phyloP scores from a whole-genome alignment of 2,113 vertebrate species.

The Rhagologus leucostigma region DNA sequence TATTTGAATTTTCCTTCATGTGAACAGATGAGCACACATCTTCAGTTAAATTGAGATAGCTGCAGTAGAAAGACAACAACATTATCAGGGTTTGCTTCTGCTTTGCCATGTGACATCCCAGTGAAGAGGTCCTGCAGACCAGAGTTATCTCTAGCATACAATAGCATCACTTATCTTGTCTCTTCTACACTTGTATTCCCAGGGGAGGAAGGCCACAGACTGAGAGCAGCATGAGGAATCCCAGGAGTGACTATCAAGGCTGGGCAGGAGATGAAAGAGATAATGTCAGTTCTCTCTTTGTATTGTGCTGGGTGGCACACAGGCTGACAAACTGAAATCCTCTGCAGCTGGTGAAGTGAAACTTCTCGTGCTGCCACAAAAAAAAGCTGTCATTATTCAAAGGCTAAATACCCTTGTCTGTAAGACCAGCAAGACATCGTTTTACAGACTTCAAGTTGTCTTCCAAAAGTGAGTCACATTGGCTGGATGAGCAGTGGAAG shows the following conservation, averaged over 20 bases:
- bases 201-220: neutral
- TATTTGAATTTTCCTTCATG: neutral
- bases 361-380: neutral
- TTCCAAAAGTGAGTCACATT: neutral
- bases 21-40: neutral
- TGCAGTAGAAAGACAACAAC: neutral
- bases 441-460: neutral
- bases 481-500: neutral
- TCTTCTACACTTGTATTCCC: neutral
- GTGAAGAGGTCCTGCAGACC: neutral
- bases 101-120: neutral
- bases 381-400: neutral
- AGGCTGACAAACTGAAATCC: neutral
- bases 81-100: neutral
- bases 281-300: neutral
- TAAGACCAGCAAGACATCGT: neutral
- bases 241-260: neutral
- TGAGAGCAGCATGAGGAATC: neutral
- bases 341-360: neutral
- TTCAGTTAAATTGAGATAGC: neutral
- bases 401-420: neutral
- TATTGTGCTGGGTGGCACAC: neutral
- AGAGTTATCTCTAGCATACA: neutral
- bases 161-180: neutral
- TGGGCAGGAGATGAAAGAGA: neutral